Evolutionary conservation across 2,888 invertebrate genomes (phyloP).

Genomic region (Andrena hattorfiana): DNA sequence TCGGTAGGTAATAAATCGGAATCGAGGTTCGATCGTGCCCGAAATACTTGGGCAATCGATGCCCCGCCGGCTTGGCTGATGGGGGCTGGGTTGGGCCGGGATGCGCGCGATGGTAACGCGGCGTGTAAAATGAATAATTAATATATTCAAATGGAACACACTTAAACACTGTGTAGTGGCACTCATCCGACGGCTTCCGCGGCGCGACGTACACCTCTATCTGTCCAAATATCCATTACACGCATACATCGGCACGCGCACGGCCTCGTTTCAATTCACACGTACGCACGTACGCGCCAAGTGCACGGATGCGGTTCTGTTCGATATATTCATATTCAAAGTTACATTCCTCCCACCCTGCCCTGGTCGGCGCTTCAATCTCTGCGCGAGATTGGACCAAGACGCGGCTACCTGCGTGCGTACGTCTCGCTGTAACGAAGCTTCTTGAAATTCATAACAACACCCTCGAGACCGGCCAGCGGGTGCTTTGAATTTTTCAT

Average conservation of each 20-base stretch:
- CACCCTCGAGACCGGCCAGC: not conserved
- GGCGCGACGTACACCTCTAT: constrained; percentile 11
- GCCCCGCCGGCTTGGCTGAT: constrained; percentile 7
- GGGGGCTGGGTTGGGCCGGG: not conserved
- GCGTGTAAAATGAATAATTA: constrained; percentile 71
- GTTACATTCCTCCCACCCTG: constrained; percentile 25
- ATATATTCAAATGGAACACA: constrained; percentile 70
- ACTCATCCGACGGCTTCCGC: constrained; percentile 32
- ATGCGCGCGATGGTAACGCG: constrained; percentile 17
- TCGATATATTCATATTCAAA: constrained; percentile 54
- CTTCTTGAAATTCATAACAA: constrained; percentile 42
- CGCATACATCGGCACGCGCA: constrained; percentile 14
- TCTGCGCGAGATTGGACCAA: constrained; percentile 35
- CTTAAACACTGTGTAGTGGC: constrained; percentile 61
- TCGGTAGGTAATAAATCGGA: constrained; percentile 46
- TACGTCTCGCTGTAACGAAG: constrained; percentile 20
- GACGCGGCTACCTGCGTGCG: constrained; percentile 6
- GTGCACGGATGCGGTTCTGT: not conserved
- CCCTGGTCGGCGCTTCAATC: constrained; percentile 36
- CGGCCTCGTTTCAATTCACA: constrained; percentile 31
- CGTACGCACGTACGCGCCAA: not conserved
- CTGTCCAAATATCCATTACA: constrained; percentile 55
- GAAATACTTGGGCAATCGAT: constrained; percentile 61
- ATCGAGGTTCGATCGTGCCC: constrained; percentile 43
- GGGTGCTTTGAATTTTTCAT: constrained; percentile 19